A percentile compares a stretch with the other conserved stretches of the same genome.
These are phyloP conservation scores for Bactericera cockerelli DNA, from an alignment of 1,140 invertebrate genomes.

Conservation along the genomic window DNA sequence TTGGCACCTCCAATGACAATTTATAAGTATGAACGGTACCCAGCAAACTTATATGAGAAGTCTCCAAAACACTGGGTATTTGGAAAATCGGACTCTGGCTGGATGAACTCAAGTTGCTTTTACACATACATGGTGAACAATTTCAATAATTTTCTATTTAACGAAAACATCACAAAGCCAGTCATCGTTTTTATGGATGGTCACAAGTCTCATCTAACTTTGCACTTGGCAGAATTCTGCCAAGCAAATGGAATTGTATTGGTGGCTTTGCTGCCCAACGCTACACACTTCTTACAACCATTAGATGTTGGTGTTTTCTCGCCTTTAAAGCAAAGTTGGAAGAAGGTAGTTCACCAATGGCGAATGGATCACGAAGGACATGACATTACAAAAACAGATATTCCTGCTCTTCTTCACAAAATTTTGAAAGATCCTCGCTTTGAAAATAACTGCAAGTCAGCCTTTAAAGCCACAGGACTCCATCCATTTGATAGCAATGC, in stretches of 20 bases:
- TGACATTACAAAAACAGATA: constrained; percentile 18
- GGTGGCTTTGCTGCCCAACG: constrained; percentile 29
- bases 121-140: constrained; percentile 30
- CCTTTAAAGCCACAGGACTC: neutral
- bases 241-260: constrained; percentile 28
- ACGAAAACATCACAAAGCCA: constrained; percentile 16
- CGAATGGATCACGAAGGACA: constrained; percentile 16
- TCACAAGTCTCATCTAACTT: constrained; percentile 27
- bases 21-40: constrained; percentile 13
- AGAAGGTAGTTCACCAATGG: constrained; percentile 22
- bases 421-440: neutral
- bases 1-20: constrained; percentile 6
- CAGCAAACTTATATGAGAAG: constrained; percentile 20
- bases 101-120: constrained; percentile 29
- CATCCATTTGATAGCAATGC: neutral
- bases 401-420: constrained; percentile 15
- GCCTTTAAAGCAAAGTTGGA: constrained; percentile 28
- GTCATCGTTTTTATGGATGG: constrained; percentile 31
- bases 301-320: constrained; percentile 28
- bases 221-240: constrained; percentile 29
- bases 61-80: constrained; percentile 26
- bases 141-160: constrained; percentile 20
- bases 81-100: constrained; percentile 28
- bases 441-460: neutral
- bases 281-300: constrained; percentile 31